Conservation (phyloP, 2,797 vertebrate genomes). For the Coccyzus lansbergi region DNA sequence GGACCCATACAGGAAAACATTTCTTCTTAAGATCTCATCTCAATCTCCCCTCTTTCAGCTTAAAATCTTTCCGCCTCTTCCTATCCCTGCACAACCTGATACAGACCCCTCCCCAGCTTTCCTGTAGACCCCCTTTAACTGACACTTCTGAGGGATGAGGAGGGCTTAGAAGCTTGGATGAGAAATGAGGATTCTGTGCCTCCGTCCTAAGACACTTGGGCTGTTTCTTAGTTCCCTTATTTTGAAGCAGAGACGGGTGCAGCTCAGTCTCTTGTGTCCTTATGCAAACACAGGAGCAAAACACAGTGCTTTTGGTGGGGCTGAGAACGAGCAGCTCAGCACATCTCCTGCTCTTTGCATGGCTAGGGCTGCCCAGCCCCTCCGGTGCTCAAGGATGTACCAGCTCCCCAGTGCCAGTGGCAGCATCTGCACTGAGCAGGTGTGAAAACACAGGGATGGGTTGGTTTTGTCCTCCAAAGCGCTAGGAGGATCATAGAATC, state of each 20-base stretch:
- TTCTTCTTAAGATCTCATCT: too few species aligned
- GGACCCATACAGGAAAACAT: too few species aligned
- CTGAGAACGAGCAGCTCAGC: neutral
- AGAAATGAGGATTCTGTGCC: neutral
- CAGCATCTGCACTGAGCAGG: accelerated
- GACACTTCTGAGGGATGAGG: neutral
- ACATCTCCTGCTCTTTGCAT: neutral
- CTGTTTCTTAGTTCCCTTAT: neutral
- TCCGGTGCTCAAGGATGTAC: accelerated
- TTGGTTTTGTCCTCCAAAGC: too few species aligned
- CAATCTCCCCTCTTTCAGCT: too few species aligned
- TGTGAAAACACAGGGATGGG: neutral
- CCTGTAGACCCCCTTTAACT: neutral
- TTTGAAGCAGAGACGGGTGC: neutral
- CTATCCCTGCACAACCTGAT: too few species aligned
- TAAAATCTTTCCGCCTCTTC: too few species aligned
- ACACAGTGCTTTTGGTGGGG: accelerated
- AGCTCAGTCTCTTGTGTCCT: neutral
- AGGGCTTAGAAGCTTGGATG: neutral
- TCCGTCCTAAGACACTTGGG: neutral
- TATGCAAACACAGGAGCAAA: accelerated
- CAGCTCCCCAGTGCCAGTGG: neutral
- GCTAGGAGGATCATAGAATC: too few species aligned
- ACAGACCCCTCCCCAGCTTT: too few species aligned
- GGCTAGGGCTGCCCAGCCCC: neutral